Conservation (phyloP, 2,888 invertebrate species). For the Schizotus pectinicornis region DNA sequence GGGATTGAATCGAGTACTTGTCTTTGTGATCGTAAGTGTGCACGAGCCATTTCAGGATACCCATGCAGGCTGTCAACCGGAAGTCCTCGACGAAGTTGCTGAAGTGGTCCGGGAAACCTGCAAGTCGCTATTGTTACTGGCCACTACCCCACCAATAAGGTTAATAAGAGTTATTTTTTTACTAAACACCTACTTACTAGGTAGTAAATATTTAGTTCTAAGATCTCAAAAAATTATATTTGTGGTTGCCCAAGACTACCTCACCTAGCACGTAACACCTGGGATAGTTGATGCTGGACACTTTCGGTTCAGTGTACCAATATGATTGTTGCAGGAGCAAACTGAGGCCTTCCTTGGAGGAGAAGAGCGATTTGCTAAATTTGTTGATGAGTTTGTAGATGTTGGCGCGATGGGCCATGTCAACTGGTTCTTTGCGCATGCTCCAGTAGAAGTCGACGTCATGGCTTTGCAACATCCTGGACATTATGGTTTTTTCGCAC, state of each 20-base stretch:
- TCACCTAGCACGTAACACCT: conserved; percentile 80
- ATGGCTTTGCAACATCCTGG: conserved; percentile 78
- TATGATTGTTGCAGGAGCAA: conserved; percentile 80
- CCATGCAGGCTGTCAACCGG: conserved; percentile 85
- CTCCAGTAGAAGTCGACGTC: conserved; percentile 92
- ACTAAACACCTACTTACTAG: no score
- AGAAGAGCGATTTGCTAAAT: conserved; percentile 86
- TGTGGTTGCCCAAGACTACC: no score
- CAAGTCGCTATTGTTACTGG: conserved; percentile 2
- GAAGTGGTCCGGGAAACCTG: conserved; percentile 77
- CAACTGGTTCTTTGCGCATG: conserved; percentile 80
- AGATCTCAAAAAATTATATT: no score
- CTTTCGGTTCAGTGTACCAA: conserved; percentile 84
- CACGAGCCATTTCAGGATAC: conserved; percentile 79
- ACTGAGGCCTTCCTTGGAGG: conserved; percentile 90
- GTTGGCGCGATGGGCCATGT: conserved; percentile 68
- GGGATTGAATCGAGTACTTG: conserved; percentile 63
- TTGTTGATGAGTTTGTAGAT: conserved; percentile 77
- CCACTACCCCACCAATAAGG: no score
- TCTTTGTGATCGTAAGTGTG: conserved; percentile 58
- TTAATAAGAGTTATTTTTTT: no score
- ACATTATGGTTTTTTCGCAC: conserved; percentile 71
- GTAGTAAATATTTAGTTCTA: no score
- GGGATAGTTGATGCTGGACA: conserved; percentile 82
- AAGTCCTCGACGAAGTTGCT: conserved; percentile 88